phyloP scores from a whole-genome alignment of 2,797 vertebrate genomes.

The Alfaro cultratus region DNA sequence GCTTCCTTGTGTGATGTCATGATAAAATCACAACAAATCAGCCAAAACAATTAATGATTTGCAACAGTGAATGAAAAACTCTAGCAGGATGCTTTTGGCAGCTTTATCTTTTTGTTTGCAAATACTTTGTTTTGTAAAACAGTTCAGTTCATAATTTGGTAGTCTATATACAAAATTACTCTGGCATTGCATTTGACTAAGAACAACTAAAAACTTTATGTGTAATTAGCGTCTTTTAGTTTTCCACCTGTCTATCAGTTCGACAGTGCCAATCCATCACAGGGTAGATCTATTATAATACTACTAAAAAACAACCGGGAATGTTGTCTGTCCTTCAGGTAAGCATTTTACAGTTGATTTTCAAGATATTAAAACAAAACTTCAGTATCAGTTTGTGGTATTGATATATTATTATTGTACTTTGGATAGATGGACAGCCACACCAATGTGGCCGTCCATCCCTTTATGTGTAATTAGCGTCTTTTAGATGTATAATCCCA shows the following conservation, averaged over 20 bases:
- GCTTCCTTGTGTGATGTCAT: not conserved
- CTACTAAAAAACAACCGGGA: not conserved
- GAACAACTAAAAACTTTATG: too few relatives aligned
- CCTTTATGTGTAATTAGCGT: too few relatives aligned
- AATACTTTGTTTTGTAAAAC: too few relatives aligned
- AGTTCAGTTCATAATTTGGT: too few relatives aligned
- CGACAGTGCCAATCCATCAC: too few relatives aligned
- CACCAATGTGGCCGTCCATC: too few relatives aligned
- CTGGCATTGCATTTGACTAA: too few relatives aligned
- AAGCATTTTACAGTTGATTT: not conserved
- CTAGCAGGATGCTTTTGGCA: not conserved
- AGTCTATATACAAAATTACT: too few relatives aligned
- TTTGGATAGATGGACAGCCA: not conserved
- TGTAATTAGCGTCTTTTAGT: too few relatives aligned
- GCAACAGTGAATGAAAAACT: not conserved
- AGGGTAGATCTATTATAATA: not conserved
- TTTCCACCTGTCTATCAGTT: too few relatives aligned
- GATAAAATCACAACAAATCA: not conserved
- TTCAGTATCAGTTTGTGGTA: not conserved
- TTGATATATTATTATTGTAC: not conserved
- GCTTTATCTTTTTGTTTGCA: not conserved
- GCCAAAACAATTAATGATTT: not conserved
- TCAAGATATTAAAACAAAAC: not conserved
- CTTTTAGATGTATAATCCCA: too few relatives aligned
- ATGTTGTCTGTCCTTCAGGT: not conserved